A percentile compares a stretch with the other conserved stretches of the same genome.
Conservation (phyloP, 1,140 invertebrate species). For the Bursaphelenchus mucronatus region DNA sequence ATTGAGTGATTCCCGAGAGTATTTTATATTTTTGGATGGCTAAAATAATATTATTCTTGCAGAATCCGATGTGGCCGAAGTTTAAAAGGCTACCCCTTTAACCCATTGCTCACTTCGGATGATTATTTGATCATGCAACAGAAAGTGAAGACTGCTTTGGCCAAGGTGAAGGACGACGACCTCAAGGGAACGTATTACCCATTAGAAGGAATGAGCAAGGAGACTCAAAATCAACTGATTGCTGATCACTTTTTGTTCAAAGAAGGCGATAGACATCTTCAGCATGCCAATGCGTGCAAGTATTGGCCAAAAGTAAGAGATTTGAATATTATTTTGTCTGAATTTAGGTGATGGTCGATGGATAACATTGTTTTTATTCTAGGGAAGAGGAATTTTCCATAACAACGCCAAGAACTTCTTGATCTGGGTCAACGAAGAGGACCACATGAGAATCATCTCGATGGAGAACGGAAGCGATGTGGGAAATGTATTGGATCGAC, state of each 20-base stretch:
- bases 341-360: too few species aligned
- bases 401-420: constrained; percentile 90
- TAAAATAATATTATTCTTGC: constrained; percentile 69
- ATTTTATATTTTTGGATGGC: background rate
- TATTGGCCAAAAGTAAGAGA: constrained; percentile 74
- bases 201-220: constrained; percentile 84
- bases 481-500: constrained; percentile 73
- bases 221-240: constrained; percentile 86
- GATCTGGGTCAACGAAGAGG: constrained; percentile 94
- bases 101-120: constrained; percentile 84
- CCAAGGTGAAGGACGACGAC: constrained; percentile 65
- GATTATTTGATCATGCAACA: constrained; percentile 56
- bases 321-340: too few species aligned
- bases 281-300: constrained; percentile 80
- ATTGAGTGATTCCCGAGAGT: background rate
- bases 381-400: constrained; percentile 73
- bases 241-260: constrained; percentile 81
- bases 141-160: constrained; percentile 36
- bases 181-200: constrained; percentile 83
- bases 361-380: background rate
- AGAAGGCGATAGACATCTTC: constrained; percentile 62
- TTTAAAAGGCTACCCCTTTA: constrained; percentile 83
- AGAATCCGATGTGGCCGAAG: constrained; percentile 88
- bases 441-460: constrained; percentile 73
- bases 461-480: constrained; percentile 91